A percentile compares a stretch with the other conserved stretches of the same genome.
These are phyloP conservation scores for Aythya baeri DNA, from an alignment of 2,113 vertebrate species.

Conservation along the genomic window DNA sequence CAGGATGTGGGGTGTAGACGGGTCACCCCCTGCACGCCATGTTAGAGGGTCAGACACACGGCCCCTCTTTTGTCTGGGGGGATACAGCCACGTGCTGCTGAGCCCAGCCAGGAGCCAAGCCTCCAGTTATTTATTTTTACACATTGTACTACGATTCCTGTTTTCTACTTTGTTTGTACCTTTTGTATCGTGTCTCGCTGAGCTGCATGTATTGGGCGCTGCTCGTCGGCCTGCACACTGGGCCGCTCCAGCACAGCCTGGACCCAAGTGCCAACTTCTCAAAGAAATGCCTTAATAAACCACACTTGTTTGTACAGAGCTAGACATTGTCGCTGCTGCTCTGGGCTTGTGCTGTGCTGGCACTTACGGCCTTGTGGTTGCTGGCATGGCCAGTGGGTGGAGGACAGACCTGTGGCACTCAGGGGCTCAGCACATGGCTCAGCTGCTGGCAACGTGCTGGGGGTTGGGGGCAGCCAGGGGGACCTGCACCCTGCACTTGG, in stretches of 20 bases:
- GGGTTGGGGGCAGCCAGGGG: not conserved
- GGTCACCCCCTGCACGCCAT: not conserved
- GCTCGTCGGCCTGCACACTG: not conserved
- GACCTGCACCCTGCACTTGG: too few relatives aligned
- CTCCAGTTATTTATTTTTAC: constrained; percentile 65
- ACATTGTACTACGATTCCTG: constrained; percentile 35
- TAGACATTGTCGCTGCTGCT: not conserved
- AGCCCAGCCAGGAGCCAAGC: not conserved
- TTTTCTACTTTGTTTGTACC: constrained; percentile 62
- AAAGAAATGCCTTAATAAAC: constrained; percentile 75
- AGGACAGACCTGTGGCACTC: accelerated
- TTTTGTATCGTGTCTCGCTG: constrained; percentile 58
- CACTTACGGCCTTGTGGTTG: accelerated
- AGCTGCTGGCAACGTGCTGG: accelerated
- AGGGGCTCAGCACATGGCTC: not conserved
- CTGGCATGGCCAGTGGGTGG: not conserved
- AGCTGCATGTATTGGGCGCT: constrained; percentile 46
- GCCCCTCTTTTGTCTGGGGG: not conserved
- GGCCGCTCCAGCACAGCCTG: constrained; percentile 6
- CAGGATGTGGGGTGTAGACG: not conserved
- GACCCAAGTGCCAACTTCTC: constrained; percentile 72
- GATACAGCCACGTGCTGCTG: not conserved
- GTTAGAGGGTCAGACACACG: not conserved
- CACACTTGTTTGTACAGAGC: constrained; percentile 62
- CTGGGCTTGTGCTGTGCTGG: accelerated